Conservation (phyloP, 2,888 invertebrate genomes). For the Xylota segnis region DNA sequence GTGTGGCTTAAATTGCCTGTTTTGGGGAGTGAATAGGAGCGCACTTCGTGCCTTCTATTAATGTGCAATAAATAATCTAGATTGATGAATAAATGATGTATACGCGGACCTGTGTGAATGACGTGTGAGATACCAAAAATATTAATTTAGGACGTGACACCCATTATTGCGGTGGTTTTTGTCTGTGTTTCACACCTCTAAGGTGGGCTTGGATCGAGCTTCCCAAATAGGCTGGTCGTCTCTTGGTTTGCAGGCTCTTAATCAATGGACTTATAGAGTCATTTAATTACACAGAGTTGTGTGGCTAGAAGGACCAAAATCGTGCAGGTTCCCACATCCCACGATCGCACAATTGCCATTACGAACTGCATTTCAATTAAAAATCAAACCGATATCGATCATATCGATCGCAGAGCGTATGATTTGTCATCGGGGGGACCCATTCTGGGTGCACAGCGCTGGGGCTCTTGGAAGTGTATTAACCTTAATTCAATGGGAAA, state of each 20-base stretch:
- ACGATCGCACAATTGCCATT: constrained; percentile 34
- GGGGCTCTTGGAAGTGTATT: constrained; percentile 42
- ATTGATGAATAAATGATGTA: constrained; percentile 67
- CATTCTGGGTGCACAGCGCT: constrained; percentile 32
- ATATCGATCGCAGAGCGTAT: constrained; percentile 58
- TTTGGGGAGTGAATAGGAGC: constrained; percentile 41
- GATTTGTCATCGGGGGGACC: constrained; percentile 65
- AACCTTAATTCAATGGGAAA: constrained; percentile 59
- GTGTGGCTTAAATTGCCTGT: constrained; percentile 51
- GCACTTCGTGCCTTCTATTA: constrained; percentile 48
- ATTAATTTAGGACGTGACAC: constrained; percentile 7
- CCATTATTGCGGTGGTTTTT: background rate
- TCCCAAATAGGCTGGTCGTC: background rate
- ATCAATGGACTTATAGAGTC: constrained; percentile 43
- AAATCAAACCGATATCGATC: constrained; percentile 60
- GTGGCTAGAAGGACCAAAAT: constrained; percentile 7
- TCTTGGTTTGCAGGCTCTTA: constrained; percentile 2
- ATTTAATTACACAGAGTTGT: constrained; percentile 16
- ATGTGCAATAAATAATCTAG: constrained; percentile 58
- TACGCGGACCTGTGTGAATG: constrained; percentile 12
- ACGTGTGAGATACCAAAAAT: constrained; percentile 13
- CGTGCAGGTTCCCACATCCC: constrained; percentile 48
- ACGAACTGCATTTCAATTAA: constrained; percentile 68
- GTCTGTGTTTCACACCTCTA: constrained; percentile 1
- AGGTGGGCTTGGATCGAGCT: background rate